Base-by-base conservation (phyloP, 1,140 invertebrate genomes). In the Diachasmimorpha longicaudata region DNA sequence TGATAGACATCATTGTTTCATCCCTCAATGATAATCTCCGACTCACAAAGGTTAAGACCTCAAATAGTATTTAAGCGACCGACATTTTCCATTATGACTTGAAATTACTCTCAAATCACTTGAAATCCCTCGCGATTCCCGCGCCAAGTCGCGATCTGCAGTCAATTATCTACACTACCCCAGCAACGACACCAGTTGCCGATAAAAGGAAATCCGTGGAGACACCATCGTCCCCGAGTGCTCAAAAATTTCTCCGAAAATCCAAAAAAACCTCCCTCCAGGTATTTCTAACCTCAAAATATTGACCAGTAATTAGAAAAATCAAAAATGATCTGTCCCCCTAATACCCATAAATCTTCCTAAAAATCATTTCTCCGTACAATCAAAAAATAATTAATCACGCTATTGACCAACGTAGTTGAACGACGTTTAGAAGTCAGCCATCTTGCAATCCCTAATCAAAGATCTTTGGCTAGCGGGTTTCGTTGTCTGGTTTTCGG, bases 361-460 rank as follows among this genome's bases (percentile, higher is more conserved):
- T 52, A 8, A 52, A 52, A 52, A 52, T 2, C 48, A 19, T 16
- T 69, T 68, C 11, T n/a, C 67, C 21, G 66, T n/a, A 4, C 9
- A 52, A 46, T 36, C 10, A 44, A 71, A 16, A 76, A 44, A 76
- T 21, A 16, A 76, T 67, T 44, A 19, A 63, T 11, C 5, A 21
- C n/a, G 36, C n/a, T 4, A 63, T 63, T 63, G 58, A 63, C 21
- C 58, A 63, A 13, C 85, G 87, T 82, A 84, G 88, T 88, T 79
- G 81, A 79, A 85, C 86, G 87, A 89, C 88, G 87, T 89, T 88
- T 89, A 88, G 87, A 85, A 83, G 82, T 86, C 85, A 81, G 88
- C 89, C 89, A 90, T 90, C 87, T 90, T 90, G 88, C 86, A 88
- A 90, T 90, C 89, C 85, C 88, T 89, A 90, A 90, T 90, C 89